Percentiles rank a stretch among this genome's conserved stretches.
Conservation (phyloP, 2,113 vertebrate species). For the Etheostoma spectabile region DNA sequence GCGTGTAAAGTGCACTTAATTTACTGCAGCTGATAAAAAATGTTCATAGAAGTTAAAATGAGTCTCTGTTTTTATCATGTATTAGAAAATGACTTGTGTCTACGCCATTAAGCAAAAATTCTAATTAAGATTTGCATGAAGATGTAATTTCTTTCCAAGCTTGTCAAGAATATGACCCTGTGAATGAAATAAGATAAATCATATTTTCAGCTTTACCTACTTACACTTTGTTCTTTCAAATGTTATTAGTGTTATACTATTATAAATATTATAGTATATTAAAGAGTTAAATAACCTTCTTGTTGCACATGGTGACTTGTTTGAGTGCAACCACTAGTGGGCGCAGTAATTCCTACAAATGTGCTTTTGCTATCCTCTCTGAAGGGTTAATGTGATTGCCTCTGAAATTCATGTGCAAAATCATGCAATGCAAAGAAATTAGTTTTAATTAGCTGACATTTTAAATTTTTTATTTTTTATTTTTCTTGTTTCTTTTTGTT, state of each 20-base stretch:
- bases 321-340: constrained; percentile 62
- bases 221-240: neutral
- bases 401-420: neutral
- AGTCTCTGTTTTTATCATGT: neutral
- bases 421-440: neutral
- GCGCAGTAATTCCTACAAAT: constrained; percentile 45
- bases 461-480: too few relatives aligned
- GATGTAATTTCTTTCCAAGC: neutral
- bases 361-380: neutral
- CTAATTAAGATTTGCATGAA: accelerated
- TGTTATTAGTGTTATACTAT: neutral
- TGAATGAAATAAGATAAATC: neutral
- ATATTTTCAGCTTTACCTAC: neutral
- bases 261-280: neutral
- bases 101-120: neutral
- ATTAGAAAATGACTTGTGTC: neutral
- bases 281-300: neutral
- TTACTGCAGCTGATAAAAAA: neutral
- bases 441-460: neutral
- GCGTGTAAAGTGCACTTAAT: neutral
- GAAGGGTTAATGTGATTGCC: neutral
- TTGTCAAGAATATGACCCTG: neutral
- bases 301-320: neutral
- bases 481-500: neutral
- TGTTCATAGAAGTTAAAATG: neutral